phyloP scores from a whole-genome alignment of 2,113 vertebrate genomes.

The Pampusana beccarii region DNA sequence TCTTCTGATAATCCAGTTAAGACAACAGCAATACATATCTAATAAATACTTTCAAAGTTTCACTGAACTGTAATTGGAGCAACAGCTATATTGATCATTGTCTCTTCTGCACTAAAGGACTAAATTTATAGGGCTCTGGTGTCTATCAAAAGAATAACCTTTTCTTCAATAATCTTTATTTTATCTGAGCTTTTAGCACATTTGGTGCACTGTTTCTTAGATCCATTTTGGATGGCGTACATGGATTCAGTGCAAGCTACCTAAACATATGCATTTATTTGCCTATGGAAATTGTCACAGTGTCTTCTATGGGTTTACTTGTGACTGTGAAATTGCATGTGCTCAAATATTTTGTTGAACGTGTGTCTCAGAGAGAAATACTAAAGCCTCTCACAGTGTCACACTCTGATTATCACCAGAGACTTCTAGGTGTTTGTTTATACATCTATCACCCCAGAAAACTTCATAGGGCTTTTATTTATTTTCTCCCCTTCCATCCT shows the following conservation, averaged over 20 bases:
- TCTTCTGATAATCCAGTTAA: neutral
- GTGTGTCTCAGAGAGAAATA: neutral
- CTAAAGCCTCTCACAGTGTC: neutral
- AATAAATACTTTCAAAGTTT: conserved; percentile 3
- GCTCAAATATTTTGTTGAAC: neutral
- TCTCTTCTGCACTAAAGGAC: neutral
- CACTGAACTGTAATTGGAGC: neutral
- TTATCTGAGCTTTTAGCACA: neutral
- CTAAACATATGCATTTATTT: neutral
- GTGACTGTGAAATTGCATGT: neutral
- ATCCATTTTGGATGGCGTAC: neutral
- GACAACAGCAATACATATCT: neutral
- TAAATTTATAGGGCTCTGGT: neutral
- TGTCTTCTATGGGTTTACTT: neutral
- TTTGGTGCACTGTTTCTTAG: neutral
- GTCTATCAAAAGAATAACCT: neutral
- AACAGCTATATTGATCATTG: neutral
- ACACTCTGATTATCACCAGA: neutral
- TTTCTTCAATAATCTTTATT: neutral
- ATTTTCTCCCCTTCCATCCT: neutral
- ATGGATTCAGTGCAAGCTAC: neutral
- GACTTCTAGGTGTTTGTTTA: neutral
- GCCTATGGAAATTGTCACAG: neutral
- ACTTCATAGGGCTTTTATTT: neutral
- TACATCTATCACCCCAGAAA: neutral